A percentile compares a stretch with the other conserved stretches of the same genome.
phyloP scores from a whole-genome alignment of 2,113 vertebrate genomes.

The Speoplatyrhinus poulsoni region DNA sequence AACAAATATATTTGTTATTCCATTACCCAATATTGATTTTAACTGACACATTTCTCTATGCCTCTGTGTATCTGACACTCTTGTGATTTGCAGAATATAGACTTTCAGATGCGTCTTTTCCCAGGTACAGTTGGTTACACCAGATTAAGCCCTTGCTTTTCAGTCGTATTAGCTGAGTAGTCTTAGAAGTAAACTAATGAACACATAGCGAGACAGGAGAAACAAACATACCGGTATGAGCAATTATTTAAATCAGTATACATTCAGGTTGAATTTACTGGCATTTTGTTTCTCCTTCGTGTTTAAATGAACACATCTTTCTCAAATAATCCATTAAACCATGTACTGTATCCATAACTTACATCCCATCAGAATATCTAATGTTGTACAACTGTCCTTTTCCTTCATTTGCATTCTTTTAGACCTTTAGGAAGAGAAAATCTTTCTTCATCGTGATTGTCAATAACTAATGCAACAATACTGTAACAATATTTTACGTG shows the following conservation, averaged over 20 bases:
- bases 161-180: conserved; percentile 44
- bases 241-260: neutral
- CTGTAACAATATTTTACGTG: neutral
- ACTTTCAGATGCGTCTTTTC: conserved; percentile 78
- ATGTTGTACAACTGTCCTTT: neutral
- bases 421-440: neutral
- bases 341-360: conserved; percentile 20
- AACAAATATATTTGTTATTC: conserved; percentile 11
- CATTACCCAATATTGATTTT: conserved; percentile 18
- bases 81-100: conserved; percentile 78
- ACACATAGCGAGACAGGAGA: conserved; percentile 10
- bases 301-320: conserved; percentile 6
- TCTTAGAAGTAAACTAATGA: conserved; percentile 33
- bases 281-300: conserved; percentile 32
- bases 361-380: neutral
- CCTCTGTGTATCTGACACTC: conserved; percentile 34
- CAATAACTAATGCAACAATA: neutral
- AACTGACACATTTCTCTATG: conserved; percentile 51
- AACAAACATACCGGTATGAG: conserved; percentile 34
- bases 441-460: neutral
- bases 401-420: neutral
- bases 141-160: conserved; percentile 9
- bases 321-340: conserved; percentile 7
- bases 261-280: conserved; percentile 23
- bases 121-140: conserved; percentile 72